A percentile compares a stretch with the other conserved stretches of the same genome.
Conservation (phyloP, 2,113 vertebrate species). For the Columba livia region DNA sequence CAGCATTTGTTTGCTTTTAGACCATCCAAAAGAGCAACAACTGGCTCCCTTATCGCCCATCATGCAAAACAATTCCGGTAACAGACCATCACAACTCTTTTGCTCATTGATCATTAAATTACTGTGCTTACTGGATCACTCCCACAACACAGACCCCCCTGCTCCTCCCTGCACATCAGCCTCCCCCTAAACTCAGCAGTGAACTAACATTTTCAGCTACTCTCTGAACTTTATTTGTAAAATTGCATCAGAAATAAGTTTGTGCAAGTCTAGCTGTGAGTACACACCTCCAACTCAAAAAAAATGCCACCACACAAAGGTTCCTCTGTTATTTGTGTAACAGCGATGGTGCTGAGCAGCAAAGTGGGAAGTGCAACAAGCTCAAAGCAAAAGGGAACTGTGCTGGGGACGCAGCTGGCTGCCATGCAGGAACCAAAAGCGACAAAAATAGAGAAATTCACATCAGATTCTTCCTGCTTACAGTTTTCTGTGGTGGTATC, state of each 20-base stretch:
- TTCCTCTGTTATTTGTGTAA: background rate
- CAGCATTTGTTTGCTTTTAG: background rate
- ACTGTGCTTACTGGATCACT: background rate
- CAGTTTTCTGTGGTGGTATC: background rate
- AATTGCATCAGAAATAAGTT: background rate
- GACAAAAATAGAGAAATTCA: background rate
- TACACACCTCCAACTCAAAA: background rate
- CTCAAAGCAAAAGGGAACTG: background rate
- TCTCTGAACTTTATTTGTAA: background rate
- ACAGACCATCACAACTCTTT: background rate
- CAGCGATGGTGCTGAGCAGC: background rate
- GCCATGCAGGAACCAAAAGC: background rate
- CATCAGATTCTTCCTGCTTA: background rate
- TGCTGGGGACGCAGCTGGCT: background rate
- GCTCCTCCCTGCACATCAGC: background rate
- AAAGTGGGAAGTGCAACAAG: background rate
- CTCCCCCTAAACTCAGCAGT: background rate
- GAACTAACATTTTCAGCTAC: background rate
- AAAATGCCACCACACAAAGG: background rate
- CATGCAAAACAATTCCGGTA: background rate
- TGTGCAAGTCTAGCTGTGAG: fast-evolving
- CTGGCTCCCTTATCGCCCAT: background rate
- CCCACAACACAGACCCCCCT: background rate
- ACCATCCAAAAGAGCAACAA: background rate
- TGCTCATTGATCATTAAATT: background rate